Conservation (phyloP, 2,888 invertebrate genomes). For the Pheosia tremula region DNA sequence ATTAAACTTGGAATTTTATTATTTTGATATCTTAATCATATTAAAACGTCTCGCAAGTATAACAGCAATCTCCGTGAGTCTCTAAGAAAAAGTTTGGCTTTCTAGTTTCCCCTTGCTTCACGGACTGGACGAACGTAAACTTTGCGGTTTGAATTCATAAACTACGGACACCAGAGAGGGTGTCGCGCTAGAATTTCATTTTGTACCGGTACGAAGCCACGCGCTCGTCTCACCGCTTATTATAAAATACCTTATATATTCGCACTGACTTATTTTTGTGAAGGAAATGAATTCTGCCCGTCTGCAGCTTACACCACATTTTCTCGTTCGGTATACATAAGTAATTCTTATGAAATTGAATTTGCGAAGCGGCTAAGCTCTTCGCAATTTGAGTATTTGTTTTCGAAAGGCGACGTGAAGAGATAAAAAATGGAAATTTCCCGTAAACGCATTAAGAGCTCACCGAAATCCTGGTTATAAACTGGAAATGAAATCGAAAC, state of each 20-base stretch:
- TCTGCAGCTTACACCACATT: constrained; percentile 39
- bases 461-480: constrained; percentile 18
- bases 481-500: constrained; percentile 31
- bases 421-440: constrained; percentile 15
- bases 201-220: constrained; percentile 41
- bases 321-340: constrained; percentile 40
- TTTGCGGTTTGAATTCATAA: constrained; percentile 24
- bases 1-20: neutral
- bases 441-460: constrained; percentile 9
- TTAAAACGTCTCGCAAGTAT: neutral
- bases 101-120: constrained; percentile 13
- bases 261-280: constrained; percentile 45
- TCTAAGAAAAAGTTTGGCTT: constrained; percentile 11
- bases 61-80: constrained; percentile 5
- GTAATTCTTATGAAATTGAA: constrained; percentile 50
- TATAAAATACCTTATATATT: constrained; percentile 46
- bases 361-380: constrained; percentile 37
- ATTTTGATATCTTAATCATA: neutral
- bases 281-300: constrained; percentile 44
- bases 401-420: constrained; percentile 8
- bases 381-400: constrained; percentile 32
- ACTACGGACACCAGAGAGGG: constrained; percentile 19
- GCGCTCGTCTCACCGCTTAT: constrained; percentile 32
- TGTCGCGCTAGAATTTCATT: constrained; percentile 45
- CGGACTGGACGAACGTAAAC: constrained; percentile 18